These are phyloP conservation scores for Pollimyrus isidori DNA, from an alignment of 2,113 vertebrate genomes.

Conservation along the genomic window DNA sequence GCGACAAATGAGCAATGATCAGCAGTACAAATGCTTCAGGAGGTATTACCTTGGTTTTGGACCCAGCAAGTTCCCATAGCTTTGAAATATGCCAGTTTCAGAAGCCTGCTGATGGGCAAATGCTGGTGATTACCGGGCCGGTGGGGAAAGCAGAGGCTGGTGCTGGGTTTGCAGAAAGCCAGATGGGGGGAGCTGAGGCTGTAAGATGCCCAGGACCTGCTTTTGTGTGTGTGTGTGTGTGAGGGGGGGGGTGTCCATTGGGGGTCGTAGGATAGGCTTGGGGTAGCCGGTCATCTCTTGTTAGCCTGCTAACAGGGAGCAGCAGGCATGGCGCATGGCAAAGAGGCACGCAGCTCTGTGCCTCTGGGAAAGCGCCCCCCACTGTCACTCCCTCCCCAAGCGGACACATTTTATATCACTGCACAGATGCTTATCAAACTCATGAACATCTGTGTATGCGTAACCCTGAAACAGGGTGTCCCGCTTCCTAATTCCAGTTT, in stretches of 20 bases:
- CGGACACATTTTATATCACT: constrained; percentile 38
- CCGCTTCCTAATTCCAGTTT: constrained; percentile 51
- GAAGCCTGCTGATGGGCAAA: not conserved
- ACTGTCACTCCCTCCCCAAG: constrained; percentile 6
- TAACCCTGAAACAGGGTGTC: constrained; percentile 45
- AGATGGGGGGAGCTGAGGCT: not conserved
- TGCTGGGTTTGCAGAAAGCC: not conserved
- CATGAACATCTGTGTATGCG: constrained; percentile 13
- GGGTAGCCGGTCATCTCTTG: not conserved
- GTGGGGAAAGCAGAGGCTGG: not conserved
- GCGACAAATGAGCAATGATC: not conserved
- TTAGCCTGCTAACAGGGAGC: not conserved
- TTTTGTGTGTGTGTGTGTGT: not conserved
- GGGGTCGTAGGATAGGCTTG: not conserved
- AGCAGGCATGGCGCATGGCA: not conserved
- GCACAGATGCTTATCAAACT: constrained; percentile 53
- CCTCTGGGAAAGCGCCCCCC: not conserved
- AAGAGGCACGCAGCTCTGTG: not conserved
- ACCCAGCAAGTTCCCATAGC: not conserved
- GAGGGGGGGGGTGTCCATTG: not conserved
- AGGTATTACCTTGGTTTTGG: not conserved
- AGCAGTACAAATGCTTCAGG: not conserved
- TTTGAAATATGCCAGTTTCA: not conserved
- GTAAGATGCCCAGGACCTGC: not conserved
- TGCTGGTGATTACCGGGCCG: not conserved